These are phyloP conservation scores for Nasonia giraulti DNA, from an alignment of 1,140 invertebrate species.

Conservation along the genomic window DNA sequence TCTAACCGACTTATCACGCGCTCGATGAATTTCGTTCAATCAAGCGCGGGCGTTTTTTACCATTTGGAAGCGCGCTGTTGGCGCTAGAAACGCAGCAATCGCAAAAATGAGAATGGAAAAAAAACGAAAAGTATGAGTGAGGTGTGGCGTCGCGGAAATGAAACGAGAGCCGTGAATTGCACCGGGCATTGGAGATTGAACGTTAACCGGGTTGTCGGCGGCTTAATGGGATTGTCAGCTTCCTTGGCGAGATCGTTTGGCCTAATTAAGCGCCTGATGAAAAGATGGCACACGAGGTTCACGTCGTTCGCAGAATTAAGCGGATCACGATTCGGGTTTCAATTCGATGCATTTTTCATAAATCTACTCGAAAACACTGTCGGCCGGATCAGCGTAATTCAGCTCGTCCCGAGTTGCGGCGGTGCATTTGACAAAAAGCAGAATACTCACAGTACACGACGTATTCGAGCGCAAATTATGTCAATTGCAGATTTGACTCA, in stretches of 20 bases:
- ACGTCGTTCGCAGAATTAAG: slow-evolving; percentile 38
- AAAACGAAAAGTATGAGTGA: slow-evolving; percentile 6
- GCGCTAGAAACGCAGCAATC: neutral
- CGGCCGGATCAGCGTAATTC: too few relatives aligned
- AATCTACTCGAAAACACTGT: too few relatives aligned
- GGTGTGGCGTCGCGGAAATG: slow-evolving; percentile 51
- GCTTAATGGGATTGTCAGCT: slow-evolving; percentile 58
- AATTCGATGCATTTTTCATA: too few relatives aligned
- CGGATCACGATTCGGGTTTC: too few relatives aligned
- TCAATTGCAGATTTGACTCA: slow-evolving; percentile 54
- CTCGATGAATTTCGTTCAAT: slow-evolving; percentile 20
- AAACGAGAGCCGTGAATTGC: slow-evolving; percentile 53
- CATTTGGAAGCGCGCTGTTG: too few relatives aligned
- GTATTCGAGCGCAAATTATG: neutral
- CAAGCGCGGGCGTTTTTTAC: neutral
- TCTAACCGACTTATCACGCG: neutral
- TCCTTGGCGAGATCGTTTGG: slow-evolving; percentile 52
- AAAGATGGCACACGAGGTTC: slow-evolving; percentile 52
- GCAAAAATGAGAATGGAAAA: slow-evolving; percentile 44
- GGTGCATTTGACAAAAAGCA: neutral
- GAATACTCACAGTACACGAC: neutral
- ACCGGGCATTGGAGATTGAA: slow-evolving; percentile 56
- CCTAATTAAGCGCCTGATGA: slow-evolving; percentile 58
- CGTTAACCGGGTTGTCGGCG: slow-evolving; percentile 53
- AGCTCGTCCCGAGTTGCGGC: too few relatives aligned